Base-by-base conservation (phyloP, 2,113 vertebrate genomes). In the Pollimyrus isidori region DNA sequence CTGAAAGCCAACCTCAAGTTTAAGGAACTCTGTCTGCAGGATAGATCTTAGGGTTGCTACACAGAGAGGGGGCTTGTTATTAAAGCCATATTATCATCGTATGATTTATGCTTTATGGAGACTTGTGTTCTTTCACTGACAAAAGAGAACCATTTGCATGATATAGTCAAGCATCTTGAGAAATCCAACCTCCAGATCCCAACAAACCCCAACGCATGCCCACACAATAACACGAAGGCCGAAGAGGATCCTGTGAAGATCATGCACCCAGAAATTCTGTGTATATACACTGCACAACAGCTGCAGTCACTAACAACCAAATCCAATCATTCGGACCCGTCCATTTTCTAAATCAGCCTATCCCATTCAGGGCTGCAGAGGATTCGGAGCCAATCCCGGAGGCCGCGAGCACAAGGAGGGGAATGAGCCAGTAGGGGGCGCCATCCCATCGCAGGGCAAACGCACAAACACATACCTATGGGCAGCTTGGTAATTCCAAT, bases 1-100 rank as follows among this genome's bases (percentile, higher is more conserved):
- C 85, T 87, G 45, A 42, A 53, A 80, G 53, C 83, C 89, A 82
- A 90, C 45, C 86, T 88, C 58, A 30, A n/a, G 87, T 65, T 86
- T 48, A 23, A 87, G 62, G 39, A 49, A 50, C 62, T 48, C 58
- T 65, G 62, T 35, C 42, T 48, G 10, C n/a, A 45, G 39, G 53
- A 48, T 7, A 48, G n/a, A 73, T 62, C n/a, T 21, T 65, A 56
- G 11, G 17, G 56, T 23, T 45, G 56, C 19, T 65, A 19, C 9
- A 19, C 3, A 42, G 19, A 62, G 15, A 87, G 3, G 17, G 21
- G 19, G 39, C 49, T 42, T 65, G 87, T 30, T 65, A 87, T 62
- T 87, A 65, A 62, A 65, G 56, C 56, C 17, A 26, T 26, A 46
- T 62, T 62, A 87, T 65, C n/a, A n/a, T n/a, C n/a, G n/a, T n/a